Percentiles rank a stretch among this genome's conserved stretches.
These are phyloP conservation scores for Chromis chromis DNA, from an alignment of 2,797 vertebrate genomes.

Conservation along the genomic window DNA sequence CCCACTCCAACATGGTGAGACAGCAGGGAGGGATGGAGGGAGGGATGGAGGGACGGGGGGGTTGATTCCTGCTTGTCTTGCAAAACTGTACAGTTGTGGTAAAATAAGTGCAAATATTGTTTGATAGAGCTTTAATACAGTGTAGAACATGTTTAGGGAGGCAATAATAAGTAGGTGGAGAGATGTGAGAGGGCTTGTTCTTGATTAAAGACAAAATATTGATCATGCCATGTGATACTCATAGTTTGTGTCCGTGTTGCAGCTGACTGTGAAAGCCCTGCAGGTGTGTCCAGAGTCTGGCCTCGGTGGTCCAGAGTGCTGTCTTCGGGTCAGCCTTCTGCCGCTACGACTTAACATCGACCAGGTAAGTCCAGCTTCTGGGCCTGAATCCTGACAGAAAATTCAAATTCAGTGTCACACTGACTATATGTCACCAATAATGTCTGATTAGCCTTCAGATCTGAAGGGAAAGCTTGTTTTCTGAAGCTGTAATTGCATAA, in stretches of 20 bases:
- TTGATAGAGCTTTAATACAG: background rate
- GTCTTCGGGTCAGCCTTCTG: conserved; percentile 91
- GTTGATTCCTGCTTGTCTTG: too few relatives aligned
- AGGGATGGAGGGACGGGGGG: background rate
- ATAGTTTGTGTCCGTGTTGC: conserved; percentile 36
- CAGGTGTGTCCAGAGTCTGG: conserved; percentile 90
- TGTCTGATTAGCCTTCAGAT: background rate
- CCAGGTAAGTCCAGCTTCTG: conserved; percentile 82
- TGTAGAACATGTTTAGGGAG: background rate
- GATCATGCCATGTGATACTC: background rate
- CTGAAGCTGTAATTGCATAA: too few relatives aligned
- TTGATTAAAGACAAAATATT: background rate
- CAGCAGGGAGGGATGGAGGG: background rate
- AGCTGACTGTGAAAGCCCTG: conserved; percentile 93
- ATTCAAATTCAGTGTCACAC: background rate
- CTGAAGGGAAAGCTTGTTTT: background rate
- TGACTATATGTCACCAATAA: background rate
- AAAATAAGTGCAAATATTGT: background rate
- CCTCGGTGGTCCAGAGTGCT: conserved; percentile 90
- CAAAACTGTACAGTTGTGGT: too few relatives aligned
- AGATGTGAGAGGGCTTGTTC: background rate
- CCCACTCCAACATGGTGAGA: conserved; percentile 95
- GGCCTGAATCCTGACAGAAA: background rate
- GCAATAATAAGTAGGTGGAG: background rate
- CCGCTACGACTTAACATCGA: conserved; percentile 93